Evolutionary conservation across 2,797 vertebrate genomes (phyloP).

Genomic region (Fratercula arctica): DNA sequence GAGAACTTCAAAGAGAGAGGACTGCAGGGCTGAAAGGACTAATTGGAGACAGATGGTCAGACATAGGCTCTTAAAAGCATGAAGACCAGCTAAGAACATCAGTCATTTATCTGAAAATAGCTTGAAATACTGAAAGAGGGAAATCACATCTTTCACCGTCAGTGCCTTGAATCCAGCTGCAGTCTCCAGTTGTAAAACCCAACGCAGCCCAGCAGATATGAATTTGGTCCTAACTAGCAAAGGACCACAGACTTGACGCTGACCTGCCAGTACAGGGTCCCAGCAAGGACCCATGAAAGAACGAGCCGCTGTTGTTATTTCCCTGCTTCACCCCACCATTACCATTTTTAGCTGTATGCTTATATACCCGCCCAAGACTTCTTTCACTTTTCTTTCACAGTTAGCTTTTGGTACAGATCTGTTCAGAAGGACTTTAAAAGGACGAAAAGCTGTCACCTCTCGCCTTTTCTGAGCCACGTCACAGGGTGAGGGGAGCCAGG

Average conservation of each 20-base stretch:
- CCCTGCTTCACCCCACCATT: background rate
- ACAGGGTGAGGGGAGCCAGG: background rate
- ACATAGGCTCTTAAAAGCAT: background rate
- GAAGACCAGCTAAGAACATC: conserved; percentile 26
- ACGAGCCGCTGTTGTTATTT: background rate
- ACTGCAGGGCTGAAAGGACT: background rate
- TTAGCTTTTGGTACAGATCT: background rate
- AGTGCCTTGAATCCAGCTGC: background rate
- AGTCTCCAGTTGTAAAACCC: background rate
- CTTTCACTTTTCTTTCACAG: background rate
- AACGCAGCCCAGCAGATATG: accelerated
- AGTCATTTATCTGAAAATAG: background rate
- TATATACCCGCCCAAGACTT: background rate
- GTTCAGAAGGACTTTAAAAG: background rate
- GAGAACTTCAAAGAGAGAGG: background rate
- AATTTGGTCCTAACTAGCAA: background rate
- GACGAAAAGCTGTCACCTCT: background rate
- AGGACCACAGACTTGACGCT: background rate
- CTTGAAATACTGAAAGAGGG: background rate
- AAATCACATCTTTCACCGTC: background rate
- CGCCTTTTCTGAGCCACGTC: background rate
- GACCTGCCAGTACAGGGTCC: background rate
- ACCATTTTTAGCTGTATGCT: background rate
- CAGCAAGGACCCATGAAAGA: background rate
- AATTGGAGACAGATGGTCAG: conserved; percentile 27